phyloP scores from a whole-genome alignment of 2,888 invertebrate species.

The Diplolepis rosae region DNA sequence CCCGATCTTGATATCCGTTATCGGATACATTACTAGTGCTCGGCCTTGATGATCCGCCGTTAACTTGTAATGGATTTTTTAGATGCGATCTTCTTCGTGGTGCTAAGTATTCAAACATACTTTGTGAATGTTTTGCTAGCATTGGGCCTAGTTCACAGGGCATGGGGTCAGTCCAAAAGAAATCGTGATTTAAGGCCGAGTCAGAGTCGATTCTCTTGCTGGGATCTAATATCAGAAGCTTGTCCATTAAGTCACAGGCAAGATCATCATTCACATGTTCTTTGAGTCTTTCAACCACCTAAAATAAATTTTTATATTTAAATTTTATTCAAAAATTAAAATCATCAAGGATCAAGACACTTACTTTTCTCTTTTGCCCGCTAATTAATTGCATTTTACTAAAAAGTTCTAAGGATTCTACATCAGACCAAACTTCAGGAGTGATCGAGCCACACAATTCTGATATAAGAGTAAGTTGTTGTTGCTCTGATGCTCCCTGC shows the following conservation, averaged over 20 bases:
- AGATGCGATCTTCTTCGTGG: slow-evolving; percentile 8
- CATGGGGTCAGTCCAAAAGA: slow-evolving; percentile 27
- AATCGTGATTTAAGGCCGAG: slow-evolving; percentile 23
- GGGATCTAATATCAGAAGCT: slow-evolving; percentile 14
- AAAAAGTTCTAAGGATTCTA: slow-evolving; percentile 89
- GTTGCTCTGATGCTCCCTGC: slow-evolving; percentile 96
- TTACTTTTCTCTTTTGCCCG: background rate
- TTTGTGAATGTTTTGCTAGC: slow-evolving; percentile 10
- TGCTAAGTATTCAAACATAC: slow-evolving; percentile 24
- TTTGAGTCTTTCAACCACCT: background rate
- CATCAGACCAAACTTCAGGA: slow-evolving; percentile 92
- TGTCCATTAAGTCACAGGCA: slow-evolving; percentile 18
- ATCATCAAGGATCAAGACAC: background rate
- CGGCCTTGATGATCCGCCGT: background rate
- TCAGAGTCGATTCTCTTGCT: slow-evolving; percentile 27
- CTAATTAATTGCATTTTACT: slow-evolving; percentile 75
- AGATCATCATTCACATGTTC: slow-evolving; percentile 16
- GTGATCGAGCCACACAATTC: slow-evolving; percentile 96
- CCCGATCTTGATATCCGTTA: background rate
- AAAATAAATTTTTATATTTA: background rate
- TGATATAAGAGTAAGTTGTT: slow-evolving; percentile 92
- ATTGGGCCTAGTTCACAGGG: slow-evolving; percentile 26
- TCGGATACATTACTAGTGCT: slow-evolving; percentile 11
- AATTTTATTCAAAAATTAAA: background rate
- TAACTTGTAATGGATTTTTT: slow-evolving; percentile 2